A percentile compares a stretch with the other conserved stretches of the same genome.
Conservation (phyloP, 2,113 vertebrate genomes). For the Hoplias malabaricus region DNA sequence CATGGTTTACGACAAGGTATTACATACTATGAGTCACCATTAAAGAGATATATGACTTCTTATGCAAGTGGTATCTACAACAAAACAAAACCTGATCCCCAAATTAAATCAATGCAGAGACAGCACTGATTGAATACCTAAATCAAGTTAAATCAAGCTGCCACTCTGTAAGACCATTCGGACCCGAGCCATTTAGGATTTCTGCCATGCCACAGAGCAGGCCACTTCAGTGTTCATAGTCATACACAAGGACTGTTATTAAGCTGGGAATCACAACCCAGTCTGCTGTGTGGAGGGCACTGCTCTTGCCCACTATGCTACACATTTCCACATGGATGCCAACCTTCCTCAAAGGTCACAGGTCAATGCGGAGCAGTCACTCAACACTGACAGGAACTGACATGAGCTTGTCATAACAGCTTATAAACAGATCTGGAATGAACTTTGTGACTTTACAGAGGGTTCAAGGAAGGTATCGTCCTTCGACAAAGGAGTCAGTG, state of each 20-base stretch:
- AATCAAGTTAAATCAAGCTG: no score
- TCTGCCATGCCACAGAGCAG: no score
- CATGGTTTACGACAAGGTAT: not conserved
- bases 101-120: not conserved
- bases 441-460: not conserved
- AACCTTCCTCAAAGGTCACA: not conserved
- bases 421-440: not conserved
- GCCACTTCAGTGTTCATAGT: no score
- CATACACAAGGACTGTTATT: no score
- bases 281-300: no score
- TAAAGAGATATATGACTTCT: not conserved
- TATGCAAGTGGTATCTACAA: not conserved
- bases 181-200: no score
- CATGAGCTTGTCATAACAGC: not conserved
- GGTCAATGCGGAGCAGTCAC: not conserved
- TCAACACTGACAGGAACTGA: not conserved
- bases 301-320: no score
- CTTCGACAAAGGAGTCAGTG: not conserved
- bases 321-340: not conserved
- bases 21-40: not conserved
- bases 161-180: no score
- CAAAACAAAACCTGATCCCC: not conserved
- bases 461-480: constrained; percentile 21
- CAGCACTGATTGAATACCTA: not conserved
- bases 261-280: no score